Evolutionary conservation across 2,113 vertebrate genomes (phyloP).

Genomic region (Dunckerocampus dactyliophorus): DNA sequence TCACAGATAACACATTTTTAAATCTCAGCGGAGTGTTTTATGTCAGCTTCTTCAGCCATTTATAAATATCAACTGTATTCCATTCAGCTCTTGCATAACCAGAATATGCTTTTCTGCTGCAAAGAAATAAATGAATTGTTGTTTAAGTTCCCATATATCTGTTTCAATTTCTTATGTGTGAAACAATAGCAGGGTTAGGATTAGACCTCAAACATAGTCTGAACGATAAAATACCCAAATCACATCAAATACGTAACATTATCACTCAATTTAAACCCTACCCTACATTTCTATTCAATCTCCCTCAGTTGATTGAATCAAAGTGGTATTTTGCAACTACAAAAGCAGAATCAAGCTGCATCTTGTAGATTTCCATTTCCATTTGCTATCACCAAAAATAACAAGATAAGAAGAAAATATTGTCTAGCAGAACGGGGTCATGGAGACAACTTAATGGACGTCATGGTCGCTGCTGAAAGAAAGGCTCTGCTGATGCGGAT

Average conservation of each 20-base stretch:
- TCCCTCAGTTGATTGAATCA: constrained; percentile 1
- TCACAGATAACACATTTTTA: too few relatives aligned
- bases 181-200: constrained; percentile 8
- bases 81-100: too few relatives aligned
- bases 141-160: too few relatives aligned
- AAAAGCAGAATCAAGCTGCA: not conserved
- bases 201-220: constrained; percentile 29
- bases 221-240: constrained; percentile 9
- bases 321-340: not conserved
- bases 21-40: too few relatives aligned
- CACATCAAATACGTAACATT: constrained; percentile 22
- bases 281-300: constrained; percentile 13
- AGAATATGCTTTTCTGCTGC: not conserved
- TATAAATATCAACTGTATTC: too few relatives aligned
- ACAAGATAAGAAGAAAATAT: constrained; percentile 29
- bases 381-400: constrained; percentile 9
- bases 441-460: constrained; percentile 49
- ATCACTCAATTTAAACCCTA: constrained; percentile 14
- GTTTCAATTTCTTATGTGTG: constrained; percentile 12
- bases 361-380: constrained; percentile 12
- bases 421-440: constrained; percentile 38
- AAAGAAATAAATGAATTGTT: constrained; percentile 1
- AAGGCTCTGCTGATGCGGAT: constrained; percentile 61
- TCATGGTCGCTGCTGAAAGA: constrained; percentile 53
- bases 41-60: too few relatives aligned